phyloP scores from a whole-genome alignment of 1,140 invertebrate genomes.

The Acromyrmex heyeri region DNA sequence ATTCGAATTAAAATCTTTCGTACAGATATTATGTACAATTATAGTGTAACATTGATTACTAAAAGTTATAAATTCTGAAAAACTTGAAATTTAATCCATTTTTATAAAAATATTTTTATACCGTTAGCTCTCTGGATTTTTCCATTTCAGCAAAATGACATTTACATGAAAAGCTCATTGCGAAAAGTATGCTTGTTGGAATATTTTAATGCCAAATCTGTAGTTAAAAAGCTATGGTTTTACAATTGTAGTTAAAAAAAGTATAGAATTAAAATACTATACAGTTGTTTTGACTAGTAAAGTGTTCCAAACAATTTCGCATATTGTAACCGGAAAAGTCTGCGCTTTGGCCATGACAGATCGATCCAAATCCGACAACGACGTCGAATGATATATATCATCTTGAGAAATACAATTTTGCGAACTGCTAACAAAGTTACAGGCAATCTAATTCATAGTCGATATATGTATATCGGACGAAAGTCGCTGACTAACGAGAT shows the following conservation, averaged over 20 bases:
- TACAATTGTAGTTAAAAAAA: neutral
- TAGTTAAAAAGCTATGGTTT: no score
- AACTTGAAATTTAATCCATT: neutral
- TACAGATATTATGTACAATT: neutral
- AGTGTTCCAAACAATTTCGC: constrained; percentile 4
- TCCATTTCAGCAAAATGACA: constrained; percentile 30
- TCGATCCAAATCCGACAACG: constrained; percentile 39
- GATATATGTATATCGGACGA: constrained; percentile 6
- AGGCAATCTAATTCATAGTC: constrained; percentile 22
- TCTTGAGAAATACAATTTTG: constrained; percentile 66
- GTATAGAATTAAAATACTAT: constrained; percentile 39
- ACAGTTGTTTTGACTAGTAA: constrained; percentile 10
- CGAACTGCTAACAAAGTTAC: constrained; percentile 65
- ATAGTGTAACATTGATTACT: neutral
- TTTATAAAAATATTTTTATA: neutral
- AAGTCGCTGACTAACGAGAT: constrained; percentile 59
- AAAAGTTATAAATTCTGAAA: neutral
- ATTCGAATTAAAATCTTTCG: neutral
- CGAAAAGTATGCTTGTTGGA: constrained; percentile 8
- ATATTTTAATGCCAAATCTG: neutral
- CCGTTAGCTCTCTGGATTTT: neutral
- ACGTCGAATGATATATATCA: constrained; percentile 34
- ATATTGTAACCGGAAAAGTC: constrained; percentile 5
- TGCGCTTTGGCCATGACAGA: neutral
- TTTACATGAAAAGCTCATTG: neutral